phyloP scores from a whole-genome alignment of 2,888 invertebrate genomes.

The Lissocephala sabroskyi region DNA sequence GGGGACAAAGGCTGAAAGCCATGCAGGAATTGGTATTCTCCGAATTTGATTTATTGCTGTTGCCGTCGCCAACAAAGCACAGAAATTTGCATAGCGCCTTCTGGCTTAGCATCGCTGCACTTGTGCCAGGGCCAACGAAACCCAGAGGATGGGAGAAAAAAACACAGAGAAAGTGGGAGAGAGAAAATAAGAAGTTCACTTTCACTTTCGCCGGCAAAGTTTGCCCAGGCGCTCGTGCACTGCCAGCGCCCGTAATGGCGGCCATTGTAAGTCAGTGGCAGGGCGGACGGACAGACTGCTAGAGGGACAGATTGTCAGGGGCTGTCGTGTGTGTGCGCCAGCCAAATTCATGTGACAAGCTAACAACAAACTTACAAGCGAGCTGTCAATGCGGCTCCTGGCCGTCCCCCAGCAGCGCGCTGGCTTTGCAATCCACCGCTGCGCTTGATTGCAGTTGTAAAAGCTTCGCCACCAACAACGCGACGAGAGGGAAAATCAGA shows the following conservation, averaged over 20 bases:
- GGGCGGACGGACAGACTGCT: background rate
- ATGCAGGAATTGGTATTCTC: no score
- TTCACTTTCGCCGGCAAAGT: constrained; percentile 10
- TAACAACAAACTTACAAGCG: constrained; percentile 21
- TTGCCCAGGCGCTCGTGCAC: background rate
- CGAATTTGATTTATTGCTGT: no score
- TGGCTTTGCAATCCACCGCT: background rate
- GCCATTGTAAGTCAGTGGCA: constrained; percentile 17
- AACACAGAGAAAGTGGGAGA: no score
- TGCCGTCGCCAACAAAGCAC: no score
- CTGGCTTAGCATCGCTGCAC: no score
- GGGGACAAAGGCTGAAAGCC: no score
- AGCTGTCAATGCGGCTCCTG: constrained; percentile 21
- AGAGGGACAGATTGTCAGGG: background rate
- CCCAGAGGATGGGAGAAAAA: no score
- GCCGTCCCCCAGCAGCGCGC: background rate
- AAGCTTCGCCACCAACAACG: constrained; percentile 12
- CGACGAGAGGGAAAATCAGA: constrained; percentile 6
- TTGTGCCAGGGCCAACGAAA: no score
- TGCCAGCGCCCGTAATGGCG: constrained; percentile 2
- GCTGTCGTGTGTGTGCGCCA: constrained; percentile 6
- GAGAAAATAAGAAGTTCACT: background rate
- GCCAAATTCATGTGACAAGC: constrained; percentile 11
- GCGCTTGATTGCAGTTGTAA: constrained; percentile 21
- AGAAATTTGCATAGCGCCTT: no score